Evolutionary conservation across 2,888 invertebrate species (phyloP), one percentile per base, ranked within the genome.

Genomic region (Pediacus dermestoides): DNA sequence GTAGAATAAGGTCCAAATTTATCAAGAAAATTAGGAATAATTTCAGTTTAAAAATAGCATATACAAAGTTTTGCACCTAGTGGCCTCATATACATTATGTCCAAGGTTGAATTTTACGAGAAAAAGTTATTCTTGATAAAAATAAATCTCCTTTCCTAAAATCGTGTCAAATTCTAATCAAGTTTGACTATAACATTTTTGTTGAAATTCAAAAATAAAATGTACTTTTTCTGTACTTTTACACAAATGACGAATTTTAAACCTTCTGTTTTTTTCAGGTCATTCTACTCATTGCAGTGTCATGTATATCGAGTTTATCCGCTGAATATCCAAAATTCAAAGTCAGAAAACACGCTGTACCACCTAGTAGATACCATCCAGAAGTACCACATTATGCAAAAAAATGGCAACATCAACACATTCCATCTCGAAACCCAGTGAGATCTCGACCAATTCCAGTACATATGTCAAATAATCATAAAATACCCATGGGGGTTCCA

Each of bases 361-460:
- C n/a, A n/a, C n/a, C n/a, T n/a, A n/a, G n/a, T n/a, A n/a, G n/a
- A n/a, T n/a, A n/a, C n/a, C n/a, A n/a, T n/a, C n/a, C n/a, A n/a
- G n/a, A 6, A 7, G 13, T 14, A 14, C 28, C 28, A 14, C 28
- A 28, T 4, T 34, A 34, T 15, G 13, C 15, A 26, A 63, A 61
- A 35, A 64, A 64, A 53, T 60, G 62, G 58, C 48, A 55, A 15
- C 53, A 57, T 34, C 48, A 48, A 13, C 37, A 38, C 18, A 39
- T 26, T 37, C 39, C 38, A 27, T 30, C 45, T 34, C 31, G 37
- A n/a, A 39, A 37, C 33, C 48, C 49, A 33, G 32, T 37, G 8
- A 37, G 46, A 28, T 41, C 42, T 14, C 44, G 53, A 3, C 58
- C 57, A 1, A 58, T 56, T 25, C 55, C 58, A 1, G 48, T 55